These are phyloP conservation scores for Macquaria australasica DNA, from an alignment of 2,113 vertebrate species.

Conservation along the genomic window DNA sequence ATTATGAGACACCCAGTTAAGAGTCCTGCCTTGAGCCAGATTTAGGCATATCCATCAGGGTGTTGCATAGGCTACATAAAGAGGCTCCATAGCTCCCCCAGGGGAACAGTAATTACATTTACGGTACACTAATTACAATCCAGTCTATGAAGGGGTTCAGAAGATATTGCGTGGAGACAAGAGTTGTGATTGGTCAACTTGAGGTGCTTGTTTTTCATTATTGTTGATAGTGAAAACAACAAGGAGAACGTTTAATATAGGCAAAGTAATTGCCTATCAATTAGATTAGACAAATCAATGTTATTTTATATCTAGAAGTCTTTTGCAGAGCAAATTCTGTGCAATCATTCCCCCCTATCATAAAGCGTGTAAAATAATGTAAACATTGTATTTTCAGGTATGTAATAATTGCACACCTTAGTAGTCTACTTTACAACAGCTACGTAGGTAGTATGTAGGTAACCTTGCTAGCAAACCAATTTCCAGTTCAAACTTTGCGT, in stretches of 20 bases:
- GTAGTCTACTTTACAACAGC: background rate
- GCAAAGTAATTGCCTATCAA: background rate
- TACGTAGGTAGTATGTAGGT: background rate
- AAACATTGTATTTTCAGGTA: background rate
- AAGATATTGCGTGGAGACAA: background rate
- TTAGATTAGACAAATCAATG: background rate
- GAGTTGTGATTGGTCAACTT: background rate
- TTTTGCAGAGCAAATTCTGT: background rate
- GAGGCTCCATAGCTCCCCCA: background rate
- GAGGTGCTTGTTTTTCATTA: background rate
- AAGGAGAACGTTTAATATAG: background rate
- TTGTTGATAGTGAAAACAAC: background rate
- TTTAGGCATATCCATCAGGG: background rate
- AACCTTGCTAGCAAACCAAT: background rate
- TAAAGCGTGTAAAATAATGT: background rate
- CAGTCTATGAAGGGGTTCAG: background rate
- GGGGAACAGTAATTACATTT: background rate
- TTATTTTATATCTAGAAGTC: background rate
- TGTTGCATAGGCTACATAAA: background rate
- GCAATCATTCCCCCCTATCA: background rate
- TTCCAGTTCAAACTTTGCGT: background rate
- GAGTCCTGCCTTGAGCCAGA: background rate
- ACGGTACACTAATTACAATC: background rate
- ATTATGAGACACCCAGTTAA: background rate
- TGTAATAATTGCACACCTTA: background rate